Percentiles rank a stretch among this genome's conserved stretches.
Conservation (phyloP, 2,113 vertebrate genomes). For the Mesocricetus auratus region DNA sequence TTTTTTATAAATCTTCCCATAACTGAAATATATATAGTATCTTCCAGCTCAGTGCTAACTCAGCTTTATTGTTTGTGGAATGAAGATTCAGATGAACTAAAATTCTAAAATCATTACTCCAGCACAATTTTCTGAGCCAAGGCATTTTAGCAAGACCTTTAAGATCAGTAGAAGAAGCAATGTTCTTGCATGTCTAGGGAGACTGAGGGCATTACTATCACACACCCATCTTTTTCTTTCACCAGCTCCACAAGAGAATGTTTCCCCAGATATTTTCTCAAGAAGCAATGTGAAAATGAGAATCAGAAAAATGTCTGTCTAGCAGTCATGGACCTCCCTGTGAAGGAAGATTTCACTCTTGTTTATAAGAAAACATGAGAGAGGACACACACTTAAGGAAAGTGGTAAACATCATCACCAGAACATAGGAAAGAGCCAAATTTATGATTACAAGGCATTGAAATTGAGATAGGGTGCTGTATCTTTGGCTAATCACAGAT, state of each 20-base stretch:
- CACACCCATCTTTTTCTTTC: background rate
- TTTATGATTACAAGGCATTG: background rate
- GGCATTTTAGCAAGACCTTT: background rate
- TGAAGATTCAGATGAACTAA: constrained; percentile 27
- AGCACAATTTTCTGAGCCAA: constrained; percentile 43
- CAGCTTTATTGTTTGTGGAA: constrained; percentile 26
- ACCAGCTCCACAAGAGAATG: background rate
- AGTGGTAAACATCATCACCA: background rate
- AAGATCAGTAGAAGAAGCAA: background rate
- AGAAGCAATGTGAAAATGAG: background rate
- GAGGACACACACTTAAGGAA: background rate
- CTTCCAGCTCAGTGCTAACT: constrained; percentile 19
- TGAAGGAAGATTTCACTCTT: background rate
- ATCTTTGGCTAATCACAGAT: background rate
- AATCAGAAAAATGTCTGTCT: background rate
- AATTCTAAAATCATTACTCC: constrained; percentile 41
- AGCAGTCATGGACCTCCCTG: background rate
- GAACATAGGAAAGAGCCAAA: background rate
- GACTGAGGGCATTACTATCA: background rate
- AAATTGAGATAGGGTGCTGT: background rate
- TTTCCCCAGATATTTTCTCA: background rate
- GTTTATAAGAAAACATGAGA: constrained; percentile 15
- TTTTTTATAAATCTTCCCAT: constrained; percentile 42
- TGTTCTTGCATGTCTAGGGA: background rate
- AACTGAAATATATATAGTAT: constrained; percentile 46